These are phyloP conservation scores for Bos taurus DNA, from an alignment of 2,113 vertebrate species.

Conservation along the genomic window DNA sequence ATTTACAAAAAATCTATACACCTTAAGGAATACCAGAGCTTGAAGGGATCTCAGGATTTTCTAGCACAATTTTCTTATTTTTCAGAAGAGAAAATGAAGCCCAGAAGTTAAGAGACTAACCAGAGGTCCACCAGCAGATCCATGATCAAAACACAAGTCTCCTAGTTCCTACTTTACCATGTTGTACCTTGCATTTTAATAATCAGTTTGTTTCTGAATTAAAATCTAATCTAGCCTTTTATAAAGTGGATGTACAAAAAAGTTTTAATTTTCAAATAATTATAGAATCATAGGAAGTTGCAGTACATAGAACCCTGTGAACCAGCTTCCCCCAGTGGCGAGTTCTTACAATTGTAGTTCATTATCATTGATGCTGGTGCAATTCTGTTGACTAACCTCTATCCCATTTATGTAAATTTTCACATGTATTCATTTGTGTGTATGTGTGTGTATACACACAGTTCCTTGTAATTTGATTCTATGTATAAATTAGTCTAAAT, in stretches of 20 bases:
- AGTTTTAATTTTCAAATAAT: background rate
- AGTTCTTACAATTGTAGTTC: background rate
- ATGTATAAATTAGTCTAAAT: background rate
- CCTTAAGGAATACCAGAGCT: background rate
- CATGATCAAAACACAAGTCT: background rate
- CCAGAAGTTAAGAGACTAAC: background rate
- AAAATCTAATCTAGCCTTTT: slow-evolving; percentile 1
- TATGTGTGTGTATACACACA: too few species aligned
- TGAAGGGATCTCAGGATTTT: background rate
- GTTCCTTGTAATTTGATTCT: background rate
- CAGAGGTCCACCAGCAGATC: background rate
- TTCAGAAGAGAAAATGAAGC: slow-evolving; percentile 5
- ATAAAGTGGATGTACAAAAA: background rate
- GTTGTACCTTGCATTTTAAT: background rate
- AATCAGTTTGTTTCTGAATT: background rate
- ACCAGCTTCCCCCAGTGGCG: background rate
- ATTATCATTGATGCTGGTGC: background rate
- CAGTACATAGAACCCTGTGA: background rate
- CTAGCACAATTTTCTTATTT: background rate
- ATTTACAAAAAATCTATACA: background rate
- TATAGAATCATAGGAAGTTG: background rate
- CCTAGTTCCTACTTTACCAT: background rate
- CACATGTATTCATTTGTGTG: background rate
- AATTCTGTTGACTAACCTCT: background rate
- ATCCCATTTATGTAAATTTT: background rate